Evolutionary conservation across 37 sponge, comb jelly and placozoan genomes (phyloP).

Genomic region (Tethya wilhelma): DNA sequence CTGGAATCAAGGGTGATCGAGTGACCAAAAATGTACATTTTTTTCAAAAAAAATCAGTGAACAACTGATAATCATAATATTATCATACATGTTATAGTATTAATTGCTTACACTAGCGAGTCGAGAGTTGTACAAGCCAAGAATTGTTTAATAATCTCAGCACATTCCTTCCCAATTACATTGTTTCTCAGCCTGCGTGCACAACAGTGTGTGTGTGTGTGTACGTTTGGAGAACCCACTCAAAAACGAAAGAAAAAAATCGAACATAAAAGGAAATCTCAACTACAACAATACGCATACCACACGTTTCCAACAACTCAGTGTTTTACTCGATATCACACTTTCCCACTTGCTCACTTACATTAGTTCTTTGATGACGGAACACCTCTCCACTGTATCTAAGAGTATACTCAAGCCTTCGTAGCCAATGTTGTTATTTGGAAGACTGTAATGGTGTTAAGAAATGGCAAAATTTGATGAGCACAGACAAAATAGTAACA

Average conservation of each 20-base stretch:
- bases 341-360: constrained; percentile 27
- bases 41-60: too few species aligned
- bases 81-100: not conserved
- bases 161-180: constrained; percentile 40
- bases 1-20: constrained; percentile 15
- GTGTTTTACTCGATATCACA: too few species aligned
- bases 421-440: constrained; percentile 38
- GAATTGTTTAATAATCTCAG: constrained; percentile 27
- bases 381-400: constrained; percentile 16
- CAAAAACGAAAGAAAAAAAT: not conserved
- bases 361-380: constrained; percentile 41
- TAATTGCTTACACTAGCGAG: constrained; percentile 47
- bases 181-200: constrained; percentile 37
- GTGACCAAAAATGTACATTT: too few species aligned
- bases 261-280: not conserved
- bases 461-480: not conserved
- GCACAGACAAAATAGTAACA: not conserved
- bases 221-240: not conserved
- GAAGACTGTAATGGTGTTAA: constrained; percentile 23
- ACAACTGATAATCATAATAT: too few species aligned
- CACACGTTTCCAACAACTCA: not conserved
- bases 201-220: not conserved
- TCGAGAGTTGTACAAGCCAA: constrained; percentile 34
- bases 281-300: not conserved
- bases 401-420: constrained; percentile 34